Evolutionary conservation across 1,140 invertebrate species (phyloP).

Genomic region (Zaprionus gabonicus): DNA sequence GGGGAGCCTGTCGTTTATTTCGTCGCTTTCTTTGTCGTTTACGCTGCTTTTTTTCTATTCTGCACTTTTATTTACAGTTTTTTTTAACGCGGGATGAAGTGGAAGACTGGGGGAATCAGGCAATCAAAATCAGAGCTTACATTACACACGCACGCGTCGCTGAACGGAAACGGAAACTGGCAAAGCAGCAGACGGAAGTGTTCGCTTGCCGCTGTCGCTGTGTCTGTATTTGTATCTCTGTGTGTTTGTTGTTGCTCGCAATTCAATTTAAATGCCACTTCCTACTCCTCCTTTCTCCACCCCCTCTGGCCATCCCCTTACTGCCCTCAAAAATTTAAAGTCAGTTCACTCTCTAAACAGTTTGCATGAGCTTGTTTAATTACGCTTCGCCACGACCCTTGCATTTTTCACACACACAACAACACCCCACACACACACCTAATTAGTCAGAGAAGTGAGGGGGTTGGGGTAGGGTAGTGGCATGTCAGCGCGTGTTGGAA

Average conservation of each 20-base stretch:
- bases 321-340: slow-evolving; percentile 33
- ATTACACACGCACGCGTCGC: slow-evolving; percentile 46
- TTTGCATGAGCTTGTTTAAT: slow-evolving; percentile 41
- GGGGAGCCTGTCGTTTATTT: slow-evolving; percentile 20
- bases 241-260: slow-evolving; percentile 35
- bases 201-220: slow-evolving; percentile 18
- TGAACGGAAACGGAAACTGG: slow-evolving; percentile 55
- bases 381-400: slow-evolving; percentile 17
- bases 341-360: slow-evolving; percentile 31
- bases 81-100: not conserved
- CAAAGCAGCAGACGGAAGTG: slow-evolving; percentile 61
- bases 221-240: slow-evolving; percentile 1
- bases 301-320: not conserved
- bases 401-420: slow-evolving; percentile 9
- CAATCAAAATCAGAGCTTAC: slow-evolving; percentile 52
- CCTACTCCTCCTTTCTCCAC: not conserved
- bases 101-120: no score
- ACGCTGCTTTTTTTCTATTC: slow-evolving; percentile 12
- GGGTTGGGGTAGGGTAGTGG: not conserved
- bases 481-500: not conserved
- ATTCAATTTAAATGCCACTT: slow-evolving; percentile 49
- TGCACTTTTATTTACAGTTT: slow-evolving; percentile 15
- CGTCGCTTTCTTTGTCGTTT: slow-evolving; percentile 30
- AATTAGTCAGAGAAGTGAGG: slow-evolving; percentile 12
- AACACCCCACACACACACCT: slow-evolving; percentile 23